These are phyloP conservation scores for Mythimna albipuncta DNA, from an alignment of 2,888 invertebrate species.

Conservation along the genomic window DNA sequence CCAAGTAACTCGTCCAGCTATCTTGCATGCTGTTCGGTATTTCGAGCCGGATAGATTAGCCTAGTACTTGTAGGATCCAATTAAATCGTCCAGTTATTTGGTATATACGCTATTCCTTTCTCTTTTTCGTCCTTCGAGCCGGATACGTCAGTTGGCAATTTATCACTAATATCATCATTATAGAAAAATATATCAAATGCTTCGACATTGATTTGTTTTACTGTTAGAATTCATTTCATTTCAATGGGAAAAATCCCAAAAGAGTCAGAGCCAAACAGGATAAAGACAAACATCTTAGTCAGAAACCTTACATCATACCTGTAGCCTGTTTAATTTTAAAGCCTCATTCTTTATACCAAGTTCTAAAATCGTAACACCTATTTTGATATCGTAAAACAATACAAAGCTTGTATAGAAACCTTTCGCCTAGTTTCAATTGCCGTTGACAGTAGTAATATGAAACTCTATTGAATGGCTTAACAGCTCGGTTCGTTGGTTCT, in stretches of 20 bases:
- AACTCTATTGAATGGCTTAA: constrained; percentile 48
- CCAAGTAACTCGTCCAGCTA: neutral
- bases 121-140: constrained; percentile 17
- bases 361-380: neutral
- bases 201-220: neutral
- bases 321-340: neutral
- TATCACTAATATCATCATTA: neutral
- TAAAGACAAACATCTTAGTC: neutral
- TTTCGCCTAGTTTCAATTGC: constrained; percentile 19
- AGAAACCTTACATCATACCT: neutral
- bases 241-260: neutral
- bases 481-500: constrained; percentile 55
- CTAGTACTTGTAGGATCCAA: no score
- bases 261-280: neutral
- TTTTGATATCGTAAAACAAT: constrained; percentile 27
- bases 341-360: neutral
- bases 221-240: neutral
- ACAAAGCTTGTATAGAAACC: neutral
- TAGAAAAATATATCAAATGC: neutral
- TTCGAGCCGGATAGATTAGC: constrained; percentile 3
- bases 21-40: neutral
- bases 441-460: constrained; percentile 37
- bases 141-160: neutral
- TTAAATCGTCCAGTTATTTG: no score
- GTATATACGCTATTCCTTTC: no score